Base-by-base conservation (phyloP, 2,797 vertebrate species). In the Xenopus petersii region DNA sequence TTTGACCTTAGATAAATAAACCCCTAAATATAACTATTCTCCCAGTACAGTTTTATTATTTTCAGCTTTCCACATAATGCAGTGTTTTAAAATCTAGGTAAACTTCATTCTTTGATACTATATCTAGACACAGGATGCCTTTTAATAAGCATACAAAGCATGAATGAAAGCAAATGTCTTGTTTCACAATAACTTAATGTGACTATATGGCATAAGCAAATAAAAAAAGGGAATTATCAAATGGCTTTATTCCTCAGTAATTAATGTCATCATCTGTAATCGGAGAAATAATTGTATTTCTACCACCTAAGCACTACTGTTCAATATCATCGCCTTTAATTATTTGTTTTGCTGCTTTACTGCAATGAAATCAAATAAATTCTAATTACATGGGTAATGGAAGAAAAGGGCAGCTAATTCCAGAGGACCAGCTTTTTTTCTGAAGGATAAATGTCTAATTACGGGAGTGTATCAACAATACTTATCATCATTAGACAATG, bases 211-310 rank as follows among this genome's bases (percentile, higher is more conserved):
- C 17, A 36, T 59, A 65, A 65, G 60, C n/a, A 47, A 66, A 65
- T 64, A 0, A 61, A 70, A 70, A 67, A 64, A 60, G 59, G 51
- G 36, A 79, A 79, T 74, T 59, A 74, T 79, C 61, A 74, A 63
- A 79, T 66, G 56, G 30, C 71, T 79, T 74, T 74, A 74, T 74
- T 79, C 67, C 70, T 63, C 74, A 42, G 61, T 79, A 79, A 79
- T 79, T 79, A 79, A 79, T 79, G 71, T 79, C 77, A 79, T 65
- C 67, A 74, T 74, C 55, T 4, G 33, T 74, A 74, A 74, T 79
- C 77, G 74, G 60, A 62, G 68, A 56, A 74, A 79, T 79, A 66
- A 79, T 79, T 79, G 67, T 62, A 67, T 70, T 79, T 70, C 62
- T 74, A 70, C 71, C 49, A 73, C 73, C 62, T 69, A 78, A 78